These are phyloP conservation scores for Drosophila setifemur DNA, from an alignment of 1,140 invertebrate species.

Conservation along the genomic window DNA sequence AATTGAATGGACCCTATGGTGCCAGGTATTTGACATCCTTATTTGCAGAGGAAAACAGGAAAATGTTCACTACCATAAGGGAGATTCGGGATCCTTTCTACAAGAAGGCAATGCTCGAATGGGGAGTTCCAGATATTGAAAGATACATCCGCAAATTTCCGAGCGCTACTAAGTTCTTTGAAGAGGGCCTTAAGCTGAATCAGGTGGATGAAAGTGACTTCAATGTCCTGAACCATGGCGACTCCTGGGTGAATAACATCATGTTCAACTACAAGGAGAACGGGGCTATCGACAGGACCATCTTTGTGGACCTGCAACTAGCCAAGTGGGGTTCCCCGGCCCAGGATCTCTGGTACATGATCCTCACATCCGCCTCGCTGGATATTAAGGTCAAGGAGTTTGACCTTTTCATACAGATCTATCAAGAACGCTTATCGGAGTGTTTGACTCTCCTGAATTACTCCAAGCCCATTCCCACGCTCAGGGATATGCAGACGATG, in stretches of 20 bases:
- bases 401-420: conserved; percentile 61
- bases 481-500: conserved; percentile 50
- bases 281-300: conserved; percentile 66
- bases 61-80: conserved; percentile 11
- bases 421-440: conserved; percentile 51
- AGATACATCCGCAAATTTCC: conserved; percentile 19
- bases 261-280: conserved; percentile 77
- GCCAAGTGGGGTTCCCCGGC: conserved; percentile 63
- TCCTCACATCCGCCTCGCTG: conserved; percentile 41
- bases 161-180: conserved; percentile 1
- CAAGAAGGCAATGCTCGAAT: conserved; percentile 49
- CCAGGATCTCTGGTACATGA: conserved; percentile 64
- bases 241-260: conserved; percentile 83
- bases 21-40: conserved; percentile 14
- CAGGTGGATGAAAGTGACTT: conserved; percentile 83
- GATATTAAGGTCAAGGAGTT: conserved; percentile 65
- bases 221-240: conserved; percentile 86
- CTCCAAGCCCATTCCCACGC: conserved; percentile 40
- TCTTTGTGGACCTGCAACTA: conserved; percentile 64
- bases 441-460: conserved; percentile 58
- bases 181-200: conserved; percentile 21
- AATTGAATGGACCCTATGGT: conserved; percentile 58
- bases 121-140: conserved; percentile 25
- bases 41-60: conserved; percentile 24
- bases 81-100: conserved; percentile 15